A percentile compares a stretch with the other conserved stretches of the same genome.
Conservation (phyloP, 2,888 invertebrate species). For the Chironomus riparius region DNA sequence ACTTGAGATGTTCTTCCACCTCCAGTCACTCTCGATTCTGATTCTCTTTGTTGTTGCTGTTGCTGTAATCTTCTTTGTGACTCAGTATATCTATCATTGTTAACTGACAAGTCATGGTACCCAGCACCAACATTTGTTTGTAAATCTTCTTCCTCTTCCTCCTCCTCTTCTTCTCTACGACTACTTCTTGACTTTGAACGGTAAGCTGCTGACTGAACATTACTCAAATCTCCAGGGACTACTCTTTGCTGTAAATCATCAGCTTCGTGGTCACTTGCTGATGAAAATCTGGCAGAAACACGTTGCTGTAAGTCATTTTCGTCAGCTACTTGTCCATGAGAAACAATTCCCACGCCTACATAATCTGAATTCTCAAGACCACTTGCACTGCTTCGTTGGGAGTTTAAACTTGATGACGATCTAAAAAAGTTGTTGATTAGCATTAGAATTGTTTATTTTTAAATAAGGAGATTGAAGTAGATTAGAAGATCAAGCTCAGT, state of each 20-base stretch:
- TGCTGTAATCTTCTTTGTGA: conserved; percentile 2
- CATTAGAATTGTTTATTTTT: not conserved
- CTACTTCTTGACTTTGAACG: not conserved
- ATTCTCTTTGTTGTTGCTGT: not conserved
- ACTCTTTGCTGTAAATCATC: conserved; percentile 13
- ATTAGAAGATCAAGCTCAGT: not conserved
- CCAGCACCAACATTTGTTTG: not conserved
- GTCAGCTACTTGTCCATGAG: not conserved
- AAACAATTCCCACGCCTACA: conserved; percentile 27
- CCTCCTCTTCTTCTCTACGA: not conserved
- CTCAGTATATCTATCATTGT: not conserved
- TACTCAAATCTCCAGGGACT: not conserved
- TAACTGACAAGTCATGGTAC: not conserved
- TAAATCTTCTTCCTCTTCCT: conserved; percentile 6
- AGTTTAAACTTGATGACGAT: conserved; percentile 1
- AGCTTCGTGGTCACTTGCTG: not conserved
- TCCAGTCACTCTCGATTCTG: not conserved
- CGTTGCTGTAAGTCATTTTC: not conserved
- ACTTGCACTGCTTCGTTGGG: not conserved
- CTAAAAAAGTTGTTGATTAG: not conserved
- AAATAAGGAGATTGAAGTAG: not conserved
- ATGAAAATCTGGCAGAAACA: not conserved
- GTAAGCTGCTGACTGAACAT: not conserved
- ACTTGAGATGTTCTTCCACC: not conserved
- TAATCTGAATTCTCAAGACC: conserved; percentile 23